These are phyloP conservation scores for Percina caprodes DNA, from an alignment of 2,113 vertebrate genomes.

Conservation along the genomic window DNA sequence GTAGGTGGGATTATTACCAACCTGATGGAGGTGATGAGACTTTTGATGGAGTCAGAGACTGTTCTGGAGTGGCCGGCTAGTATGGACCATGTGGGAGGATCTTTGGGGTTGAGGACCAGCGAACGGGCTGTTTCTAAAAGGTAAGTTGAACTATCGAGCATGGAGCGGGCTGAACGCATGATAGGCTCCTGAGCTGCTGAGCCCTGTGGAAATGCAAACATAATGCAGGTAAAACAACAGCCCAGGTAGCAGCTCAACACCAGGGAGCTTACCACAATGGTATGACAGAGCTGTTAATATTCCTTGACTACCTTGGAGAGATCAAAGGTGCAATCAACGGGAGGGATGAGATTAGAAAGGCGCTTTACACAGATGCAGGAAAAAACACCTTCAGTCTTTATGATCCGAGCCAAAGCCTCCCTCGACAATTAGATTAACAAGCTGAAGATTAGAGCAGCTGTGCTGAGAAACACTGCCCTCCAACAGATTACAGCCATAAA, in stretches of 20 bases:
- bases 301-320: constrained; percentile 59
- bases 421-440: constrained; percentile 79
- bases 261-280: constrained; percentile 15
- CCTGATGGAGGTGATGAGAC: constrained; percentile 99
- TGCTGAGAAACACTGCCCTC: constrained; percentile 67
- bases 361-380: constrained; percentile 65
- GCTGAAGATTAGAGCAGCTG: constrained; percentile 74
- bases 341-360: constrained; percentile 69
- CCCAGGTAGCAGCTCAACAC: constrained; percentile 43
- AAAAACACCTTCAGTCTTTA: constrained; percentile 76
- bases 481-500: constrained; percentile 77
- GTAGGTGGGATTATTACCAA: constrained; percentile 67
- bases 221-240: constrained; percentile 36
- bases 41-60: constrained; percentile 98
- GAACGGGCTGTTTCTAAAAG: constrained; percentile 95
- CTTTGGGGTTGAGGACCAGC: constrained; percentile 97
- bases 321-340: constrained; percentile 71
- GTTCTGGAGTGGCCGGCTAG: constrained; percentile 96
- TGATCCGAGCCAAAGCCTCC: constrained; percentile 63
- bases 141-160: constrained; percentile 96
- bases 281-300: constrained; percentile 64
- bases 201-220: constrained; percentile 83
- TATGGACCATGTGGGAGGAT: constrained; percentile 97
- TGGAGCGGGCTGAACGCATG: constrained; percentile 92
- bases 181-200: constrained; percentile 96